phyloP scores from a whole-genome alignment of 2,113 vertebrate genomes.

The Electrona antarctica region DNA sequence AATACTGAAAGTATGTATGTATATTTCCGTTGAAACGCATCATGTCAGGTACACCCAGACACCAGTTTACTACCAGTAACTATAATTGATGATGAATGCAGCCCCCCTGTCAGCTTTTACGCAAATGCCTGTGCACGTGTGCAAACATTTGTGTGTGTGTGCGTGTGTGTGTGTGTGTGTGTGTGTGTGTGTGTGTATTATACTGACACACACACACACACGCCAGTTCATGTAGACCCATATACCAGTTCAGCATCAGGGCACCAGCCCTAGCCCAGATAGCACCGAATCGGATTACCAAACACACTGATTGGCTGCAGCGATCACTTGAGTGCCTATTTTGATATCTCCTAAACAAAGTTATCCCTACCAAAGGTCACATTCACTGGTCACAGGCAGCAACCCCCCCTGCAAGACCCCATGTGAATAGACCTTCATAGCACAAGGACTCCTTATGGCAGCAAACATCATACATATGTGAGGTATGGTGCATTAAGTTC shows the following conservation, averaged over 20 bases:
- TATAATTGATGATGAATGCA: background rate
- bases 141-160: slow-evolving; percentile 8
- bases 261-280: slow-evolving; percentile 43
- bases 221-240: slow-evolving; percentile 26
- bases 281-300: slow-evolving; percentile 70
- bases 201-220: background rate
- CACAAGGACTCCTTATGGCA: slow-evolving; percentile 17
- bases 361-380: slow-evolving; percentile 65
- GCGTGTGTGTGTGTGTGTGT: background rate
- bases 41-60: too few relatives aligned
- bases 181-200: slow-evolving; percentile 1
- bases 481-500: too few relatives aligned
- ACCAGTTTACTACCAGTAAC: background rate
- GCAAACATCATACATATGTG: too few relatives aligned
- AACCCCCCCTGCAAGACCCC: slow-evolving; percentile 18
- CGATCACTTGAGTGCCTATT: slow-evolving; percentile 52
- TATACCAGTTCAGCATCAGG: slow-evolving; percentile 59
- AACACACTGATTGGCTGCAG: slow-evolving; percentile 67
- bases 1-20: too few relatives aligned
- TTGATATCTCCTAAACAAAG: slow-evolving; percentile 66
- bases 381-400: slow-evolving; percentile 4
- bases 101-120: too few relatives aligned
- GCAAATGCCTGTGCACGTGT: background rate
- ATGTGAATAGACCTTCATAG: slow-evolving; percentile 50
- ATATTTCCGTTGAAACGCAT: too few relatives aligned